Evolutionary conservation across 1,140 invertebrate genomes (phyloP).

Genomic region (Ceratina calcarata): DNA sequence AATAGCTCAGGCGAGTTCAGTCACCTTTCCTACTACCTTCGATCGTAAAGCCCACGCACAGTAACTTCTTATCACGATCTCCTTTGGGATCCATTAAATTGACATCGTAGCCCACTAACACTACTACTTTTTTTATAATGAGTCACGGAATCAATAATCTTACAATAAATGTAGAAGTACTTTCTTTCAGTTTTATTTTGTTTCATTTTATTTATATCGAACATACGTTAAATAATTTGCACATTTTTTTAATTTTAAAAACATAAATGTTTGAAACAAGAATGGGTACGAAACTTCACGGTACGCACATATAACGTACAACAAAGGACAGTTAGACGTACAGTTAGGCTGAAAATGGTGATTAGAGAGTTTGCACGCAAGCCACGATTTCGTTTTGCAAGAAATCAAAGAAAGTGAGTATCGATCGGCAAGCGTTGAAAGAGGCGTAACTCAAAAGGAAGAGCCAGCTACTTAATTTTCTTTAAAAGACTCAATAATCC

Average conservation of each 20-base stretch:
- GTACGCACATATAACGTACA: neutral
- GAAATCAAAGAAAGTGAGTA: conserved; percentile 8
- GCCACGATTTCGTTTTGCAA: neutral
- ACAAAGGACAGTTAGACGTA: conserved; percentile 14
- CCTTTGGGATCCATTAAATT: conserved; percentile 47
- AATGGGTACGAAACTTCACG: neutral
- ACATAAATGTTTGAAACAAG: too few species aligned
- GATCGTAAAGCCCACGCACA: conserved; percentile 53
- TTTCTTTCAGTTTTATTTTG: neutral
- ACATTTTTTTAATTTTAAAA: neutral
- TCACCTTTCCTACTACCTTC: conserved; percentile 60
- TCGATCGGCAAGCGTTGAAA: neutral
- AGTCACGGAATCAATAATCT: neutral
- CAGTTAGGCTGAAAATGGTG: conserved; percentile 14
- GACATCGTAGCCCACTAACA: neutral
- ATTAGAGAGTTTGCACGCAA: conserved; percentile 18
- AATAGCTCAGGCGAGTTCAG: conserved; percentile 57
- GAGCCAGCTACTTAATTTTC: neutral
- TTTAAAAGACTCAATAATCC: neutral
- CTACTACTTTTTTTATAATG: neutral
- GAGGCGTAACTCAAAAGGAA: neutral
- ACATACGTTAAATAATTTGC: neutral
- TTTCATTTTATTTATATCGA: neutral
- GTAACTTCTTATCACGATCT: conserved; percentile 58
- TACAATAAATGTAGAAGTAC: neutral